A percentile compares a stretch with the other conserved stretches of the same genome.
These are phyloP conservation scores for Eulimnadia texana DNA, from an alignment of 1,140 invertebrate genomes.

Conservation along the genomic window DNA sequence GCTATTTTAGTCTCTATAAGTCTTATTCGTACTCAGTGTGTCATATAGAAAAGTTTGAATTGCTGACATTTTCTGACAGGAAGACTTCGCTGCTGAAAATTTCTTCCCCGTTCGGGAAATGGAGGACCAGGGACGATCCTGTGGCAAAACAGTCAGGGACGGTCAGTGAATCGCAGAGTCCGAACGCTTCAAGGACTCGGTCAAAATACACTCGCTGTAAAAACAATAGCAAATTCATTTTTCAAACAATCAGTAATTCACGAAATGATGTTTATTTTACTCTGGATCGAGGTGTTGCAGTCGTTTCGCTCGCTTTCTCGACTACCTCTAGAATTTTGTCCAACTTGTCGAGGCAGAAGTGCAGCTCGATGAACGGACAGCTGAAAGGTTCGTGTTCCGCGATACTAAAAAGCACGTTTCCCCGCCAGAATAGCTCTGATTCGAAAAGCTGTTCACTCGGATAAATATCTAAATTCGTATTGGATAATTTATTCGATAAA, in stretches of 20 bases:
- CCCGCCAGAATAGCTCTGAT: background rate
- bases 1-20: no score
- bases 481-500: no score
- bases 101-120: background rate
- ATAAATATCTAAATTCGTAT: no score
- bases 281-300: no score
- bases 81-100: background rate
- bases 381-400: background rate
- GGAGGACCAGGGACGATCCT: background rate
- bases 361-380: background rate
- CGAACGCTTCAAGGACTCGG: background rate
- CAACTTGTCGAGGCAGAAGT: background rate
- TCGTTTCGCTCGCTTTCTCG: no score
- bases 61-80: no score
- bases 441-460: background rate
- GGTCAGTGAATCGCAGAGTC: background rate
- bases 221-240: background rate
- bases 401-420: background rate
- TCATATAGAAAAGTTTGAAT: no score
- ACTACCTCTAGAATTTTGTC: background rate
- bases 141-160: background rate
- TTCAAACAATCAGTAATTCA: background rate
- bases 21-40: no score
- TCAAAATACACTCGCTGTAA: background rate
- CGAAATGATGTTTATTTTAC: no score